Conservation (phyloP, 2,888 invertebrate genomes). For the Melikaiella ostensackeni region DNA sequence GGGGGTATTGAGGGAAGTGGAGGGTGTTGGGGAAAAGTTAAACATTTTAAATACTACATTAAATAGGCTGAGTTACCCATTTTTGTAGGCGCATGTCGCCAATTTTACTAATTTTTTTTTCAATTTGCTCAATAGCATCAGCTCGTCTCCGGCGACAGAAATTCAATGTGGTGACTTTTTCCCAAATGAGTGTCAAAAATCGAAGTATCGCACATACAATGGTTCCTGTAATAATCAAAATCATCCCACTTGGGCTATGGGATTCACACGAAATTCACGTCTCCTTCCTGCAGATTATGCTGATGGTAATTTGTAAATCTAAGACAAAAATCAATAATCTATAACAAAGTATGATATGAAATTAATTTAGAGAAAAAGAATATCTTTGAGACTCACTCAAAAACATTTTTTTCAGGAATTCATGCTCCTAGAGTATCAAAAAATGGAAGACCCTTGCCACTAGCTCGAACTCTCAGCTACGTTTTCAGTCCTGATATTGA, state of each 20-base stretch:
- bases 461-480: conserved; percentile 85
- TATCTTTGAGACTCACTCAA: too few relatives aligned
- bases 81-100: too few relatives aligned
- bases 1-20: too few relatives aligned
- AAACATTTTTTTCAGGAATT: conserved; percentile 78
- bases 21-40: too few relatives aligned
- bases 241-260: conserved; percentile 89
- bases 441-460: conserved; percentile 84
- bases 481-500: conserved; percentile 85
- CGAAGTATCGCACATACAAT: conserved; percentile 88
- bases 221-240: conserved; percentile 96
- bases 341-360: not conserved
- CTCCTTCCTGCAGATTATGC: conserved; percentile 83
- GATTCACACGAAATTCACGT: conserved; percentile 85
- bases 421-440: conserved; percentile 82
- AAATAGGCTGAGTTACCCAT: too few relatives aligned
- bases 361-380: too few relatives aligned
- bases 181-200: conserved; percentile 74
- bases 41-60: too few relatives aligned
- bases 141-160: not conserved
- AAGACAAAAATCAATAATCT: not conserved
- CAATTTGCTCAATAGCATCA: not conserved
- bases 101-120: too few relatives aligned
- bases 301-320: conserved; percentile 80
- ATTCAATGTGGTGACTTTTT: conserved; percentile 57